phyloP scores from a whole-genome alignment of 2,113 vertebrate species.

The Onychostruthus taczanowskii region DNA sequence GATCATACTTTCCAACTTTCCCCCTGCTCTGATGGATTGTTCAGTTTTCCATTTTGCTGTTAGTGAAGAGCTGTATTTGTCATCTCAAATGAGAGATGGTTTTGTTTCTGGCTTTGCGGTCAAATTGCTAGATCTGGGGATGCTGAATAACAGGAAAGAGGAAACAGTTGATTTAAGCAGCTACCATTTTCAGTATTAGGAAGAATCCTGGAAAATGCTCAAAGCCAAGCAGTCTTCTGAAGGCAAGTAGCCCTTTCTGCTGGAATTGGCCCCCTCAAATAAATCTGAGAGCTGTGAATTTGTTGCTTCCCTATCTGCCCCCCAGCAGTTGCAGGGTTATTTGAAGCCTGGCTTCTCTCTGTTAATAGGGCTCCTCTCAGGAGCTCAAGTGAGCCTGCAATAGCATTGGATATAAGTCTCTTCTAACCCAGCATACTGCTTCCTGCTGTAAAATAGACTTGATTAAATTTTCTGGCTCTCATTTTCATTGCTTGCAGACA shows the following conservation, averaged over 20 bases:
- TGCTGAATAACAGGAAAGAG: neutral
- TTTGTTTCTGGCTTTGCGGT: neutral
- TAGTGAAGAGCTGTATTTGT: neutral
- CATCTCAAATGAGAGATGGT: neutral
- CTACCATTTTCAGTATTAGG: neutral
- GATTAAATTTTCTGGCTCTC: conserved; percentile 49
- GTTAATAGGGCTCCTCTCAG: conserved; percentile 9
- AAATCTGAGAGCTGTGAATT: neutral
- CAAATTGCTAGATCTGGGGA: neutral
- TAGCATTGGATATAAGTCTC: conserved; percentile 17
- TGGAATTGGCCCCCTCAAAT: neutral
- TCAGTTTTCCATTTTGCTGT: neutral
- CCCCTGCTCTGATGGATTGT: accelerated
- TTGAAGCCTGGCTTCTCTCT: conserved; percentile 1
- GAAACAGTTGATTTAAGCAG: neutral
- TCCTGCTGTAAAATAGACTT: conserved; percentile 42
- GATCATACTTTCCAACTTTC: neutral
- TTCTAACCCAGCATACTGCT: neutral
- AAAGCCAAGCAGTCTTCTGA: neutral
- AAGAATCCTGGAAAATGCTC: neutral
- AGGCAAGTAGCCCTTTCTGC: neutral
- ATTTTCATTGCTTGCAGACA: neutral
- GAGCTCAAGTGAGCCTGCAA: neutral
- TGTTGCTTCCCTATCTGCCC: conserved; percentile 20
- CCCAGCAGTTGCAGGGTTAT: neutral